phyloP scores from a whole-genome alignment of 1,140 invertebrate species.

The Berghia stephanieae region DNA sequence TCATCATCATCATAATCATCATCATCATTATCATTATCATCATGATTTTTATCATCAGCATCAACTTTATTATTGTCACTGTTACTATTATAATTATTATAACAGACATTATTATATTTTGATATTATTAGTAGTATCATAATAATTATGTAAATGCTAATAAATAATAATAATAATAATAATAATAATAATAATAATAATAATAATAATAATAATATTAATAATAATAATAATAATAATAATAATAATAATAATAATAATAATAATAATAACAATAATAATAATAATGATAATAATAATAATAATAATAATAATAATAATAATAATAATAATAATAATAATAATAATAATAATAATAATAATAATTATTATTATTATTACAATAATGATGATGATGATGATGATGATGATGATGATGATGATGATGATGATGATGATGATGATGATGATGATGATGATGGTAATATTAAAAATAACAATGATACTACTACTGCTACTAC shows the following conservation, averaged over 20 bases:
- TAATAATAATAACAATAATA: too few species aligned
- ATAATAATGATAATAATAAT: not conserved
- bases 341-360: too few species aligned
- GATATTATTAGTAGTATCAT: too few species aligned
- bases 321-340: not conserved
- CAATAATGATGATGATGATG: not conserved
- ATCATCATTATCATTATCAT: too few species aligned
- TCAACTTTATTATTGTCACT: not conserved
- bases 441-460: conserved; percentile 4
- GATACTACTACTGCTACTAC: too few species aligned
- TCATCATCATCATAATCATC: too few species aligned
- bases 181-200: not conserved
- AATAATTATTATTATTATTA: not conserved
- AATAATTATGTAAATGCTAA: too few species aligned
- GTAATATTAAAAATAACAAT: not conserved
- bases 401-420: not conserved
- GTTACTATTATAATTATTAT: not conserved
- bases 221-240: not conserved
- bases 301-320: not conserved
- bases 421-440: not conserved
- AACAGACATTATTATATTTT: not conserved
- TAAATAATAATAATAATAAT: not conserved
- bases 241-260: too few species aligned
- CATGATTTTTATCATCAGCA: too few species aligned
- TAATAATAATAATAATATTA: not conserved